Evolutionary conservation across 2,113 vertebrate species (phyloP).

Genomic region (Reinhardtius hippoglossoides): DNA sequence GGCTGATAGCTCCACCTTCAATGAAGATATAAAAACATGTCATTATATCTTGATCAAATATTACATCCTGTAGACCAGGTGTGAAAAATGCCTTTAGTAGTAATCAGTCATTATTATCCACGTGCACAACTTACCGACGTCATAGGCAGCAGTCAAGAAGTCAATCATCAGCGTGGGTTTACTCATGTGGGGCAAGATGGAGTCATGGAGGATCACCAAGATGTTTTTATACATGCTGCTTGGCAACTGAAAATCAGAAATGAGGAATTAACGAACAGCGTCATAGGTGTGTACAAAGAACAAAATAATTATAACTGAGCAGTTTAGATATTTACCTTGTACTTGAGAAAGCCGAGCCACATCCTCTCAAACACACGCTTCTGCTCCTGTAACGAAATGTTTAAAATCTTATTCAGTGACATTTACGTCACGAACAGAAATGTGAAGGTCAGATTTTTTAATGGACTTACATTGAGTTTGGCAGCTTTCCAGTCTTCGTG

Average conservation of each 20-base stretch:
- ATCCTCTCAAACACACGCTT: conserved; percentile 88
- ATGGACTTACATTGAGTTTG: conserved; percentile 85
- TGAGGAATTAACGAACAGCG: not conserved
- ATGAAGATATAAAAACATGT: conserved; percentile 13
- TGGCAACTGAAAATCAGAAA: conserved; percentile 83
- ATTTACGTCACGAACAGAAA: not conserved
- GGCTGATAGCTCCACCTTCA: conserved; percentile 93
- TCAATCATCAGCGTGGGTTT: conserved; percentile 94
- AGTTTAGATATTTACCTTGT: conserved; percentile 82
- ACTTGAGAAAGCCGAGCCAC: conserved; percentile 94
- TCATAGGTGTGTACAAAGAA: not conserved
- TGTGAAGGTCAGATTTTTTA: not conserved
- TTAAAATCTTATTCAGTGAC: not conserved
- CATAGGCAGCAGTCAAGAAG: conserved; percentile 93
- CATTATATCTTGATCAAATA: not conserved
- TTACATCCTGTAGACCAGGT: not conserved
- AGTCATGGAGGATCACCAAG: conserved; percentile 90
- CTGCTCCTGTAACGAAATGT: conserved; percentile 86
- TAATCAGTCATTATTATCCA: not conserved
- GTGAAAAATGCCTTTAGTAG: not conserved
- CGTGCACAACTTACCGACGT: conserved; percentile 85
- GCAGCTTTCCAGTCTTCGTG: conserved; percentile 88
- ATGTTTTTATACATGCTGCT: conserved; percentile 91
- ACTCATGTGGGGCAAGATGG: conserved; percentile 92
- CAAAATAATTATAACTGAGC: not conserved